Base-by-base conservation (phyloP, 1,140 invertebrate species). In the Lepidurus arcticus region DNA sequence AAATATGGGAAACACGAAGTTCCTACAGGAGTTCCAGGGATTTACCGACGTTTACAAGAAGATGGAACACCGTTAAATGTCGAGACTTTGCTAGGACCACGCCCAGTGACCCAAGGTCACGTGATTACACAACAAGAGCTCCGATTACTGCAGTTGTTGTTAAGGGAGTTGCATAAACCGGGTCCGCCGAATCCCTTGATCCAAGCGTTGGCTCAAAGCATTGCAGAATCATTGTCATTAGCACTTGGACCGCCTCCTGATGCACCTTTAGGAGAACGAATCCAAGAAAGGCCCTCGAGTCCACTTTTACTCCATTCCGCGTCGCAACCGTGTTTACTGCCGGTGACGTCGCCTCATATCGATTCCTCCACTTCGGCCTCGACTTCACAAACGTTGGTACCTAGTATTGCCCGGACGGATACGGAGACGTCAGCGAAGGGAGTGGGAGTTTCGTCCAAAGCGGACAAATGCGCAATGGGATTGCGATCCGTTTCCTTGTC, bases 11-110 rank as follows among this genome's bases (percentile, higher is more conserved):
- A 65, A 21, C 53, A 65, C 53, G 53, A 65, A 65, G 53, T 65
- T 9, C 53, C 53, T 13, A 45, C 76, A 53, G 76, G 44, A 45
- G 76, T 53, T 42, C 45, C 44, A 21, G 76, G 44, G 34, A 45
- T 75, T 45, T 45, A 45, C n/a, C 42, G 13, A 9, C 16, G 13
- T 11, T 34, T n/a, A 7, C 78, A 26, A 78, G 78, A 11, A 79
- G 78, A 80, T 77, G 79, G 74, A 82, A 80, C 11, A 80, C 80
- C 75, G 16, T 21, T 65, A n/a, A 65, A 44, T n/a, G 10, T 44
- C 21, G 34, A 26, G 26, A 44, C 26, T 9, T 24, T 45, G 24
- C 24, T 16, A 21, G 75, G 73, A 44, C 78, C 78, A 21, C 78
- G 78, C 78, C 78, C 78, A 34, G 44, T 78, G 11, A 74, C 44